phyloP scores from a whole-genome alignment of 2,797 vertebrate genomes.

The Meriones psammophilus region DNA sequence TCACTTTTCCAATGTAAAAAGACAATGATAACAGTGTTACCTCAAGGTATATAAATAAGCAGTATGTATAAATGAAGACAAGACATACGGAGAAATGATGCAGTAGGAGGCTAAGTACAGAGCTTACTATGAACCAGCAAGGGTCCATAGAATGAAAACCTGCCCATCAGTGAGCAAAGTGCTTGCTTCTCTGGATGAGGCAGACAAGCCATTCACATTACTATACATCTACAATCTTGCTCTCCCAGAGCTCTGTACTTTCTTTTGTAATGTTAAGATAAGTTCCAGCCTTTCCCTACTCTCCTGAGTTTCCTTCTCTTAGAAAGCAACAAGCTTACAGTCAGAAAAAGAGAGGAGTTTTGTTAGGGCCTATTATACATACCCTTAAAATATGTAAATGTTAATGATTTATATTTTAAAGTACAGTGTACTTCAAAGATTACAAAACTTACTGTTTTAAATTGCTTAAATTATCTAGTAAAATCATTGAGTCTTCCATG shows the following conservation, averaged over 20 bases:
- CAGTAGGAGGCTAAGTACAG: neutral
- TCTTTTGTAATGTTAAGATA: neutral
- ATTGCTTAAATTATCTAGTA: neutral
- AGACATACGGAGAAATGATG: neutral
- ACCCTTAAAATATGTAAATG: neutral
- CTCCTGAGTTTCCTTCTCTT: neutral
- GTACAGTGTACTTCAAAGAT: neutral
- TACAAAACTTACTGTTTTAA: neutral
- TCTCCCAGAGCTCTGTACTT: neutral
- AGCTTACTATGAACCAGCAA: neutral
- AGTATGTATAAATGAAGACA: neutral
- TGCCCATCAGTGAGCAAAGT: neutral
- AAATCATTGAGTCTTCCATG: neutral
- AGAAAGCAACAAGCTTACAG: neutral
- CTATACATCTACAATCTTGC: too few relatives aligned
- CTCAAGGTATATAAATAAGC: neutral
- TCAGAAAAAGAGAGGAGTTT: neutral
- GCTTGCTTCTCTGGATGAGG: neutral
- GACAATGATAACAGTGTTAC: neutral
- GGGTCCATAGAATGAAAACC: neutral
- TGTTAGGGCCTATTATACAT: neutral
- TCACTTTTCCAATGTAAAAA: conserved; percentile 3
- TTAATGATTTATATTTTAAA: conserved; percentile 1
- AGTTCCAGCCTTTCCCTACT: neutral
- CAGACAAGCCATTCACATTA: neutral